Evolutionary conservation across 2,797 vertebrate species (phyloP).

Genomic region (Botia kubotai): DNA sequence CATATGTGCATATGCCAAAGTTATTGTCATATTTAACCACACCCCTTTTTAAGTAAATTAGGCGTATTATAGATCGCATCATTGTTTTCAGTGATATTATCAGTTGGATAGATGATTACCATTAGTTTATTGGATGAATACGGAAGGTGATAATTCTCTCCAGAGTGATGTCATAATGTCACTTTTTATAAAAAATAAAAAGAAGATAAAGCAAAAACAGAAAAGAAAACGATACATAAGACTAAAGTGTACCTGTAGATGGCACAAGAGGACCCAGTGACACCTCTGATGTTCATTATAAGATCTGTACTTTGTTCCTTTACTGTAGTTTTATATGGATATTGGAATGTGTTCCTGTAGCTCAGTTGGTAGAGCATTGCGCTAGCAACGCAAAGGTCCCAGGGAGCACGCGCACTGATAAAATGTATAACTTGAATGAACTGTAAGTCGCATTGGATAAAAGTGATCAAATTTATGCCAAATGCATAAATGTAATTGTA

Average conservation of each 20-base stretch:
- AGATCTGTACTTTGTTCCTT: too few species aligned
- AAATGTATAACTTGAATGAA: too few species aligned
- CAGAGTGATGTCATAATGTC: not conserved
- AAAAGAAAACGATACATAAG: not conserved
- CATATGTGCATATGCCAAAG: too few species aligned
- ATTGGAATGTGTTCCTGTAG: too few species aligned
- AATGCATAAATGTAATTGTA: not conserved
- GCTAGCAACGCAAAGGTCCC: too few species aligned
- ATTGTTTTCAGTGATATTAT: not conserved
- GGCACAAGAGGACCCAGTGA: slow-evolving; percentile 60
- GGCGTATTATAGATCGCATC: not conserved
- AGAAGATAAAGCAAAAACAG: not conserved
- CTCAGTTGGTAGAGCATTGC: too few species aligned
- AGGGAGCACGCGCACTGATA: too few species aligned
- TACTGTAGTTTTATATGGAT: not conserved
- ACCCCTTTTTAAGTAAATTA: not conserved
- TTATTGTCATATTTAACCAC: not conserved
- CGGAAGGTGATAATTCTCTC: not conserved
- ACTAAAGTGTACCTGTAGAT: slow-evolving; percentile 62
- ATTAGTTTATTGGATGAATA: not conserved
- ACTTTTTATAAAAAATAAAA: not conserved
- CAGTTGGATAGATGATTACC: not conserved
- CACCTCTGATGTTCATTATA: not conserved
- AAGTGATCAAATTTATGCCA: too few species aligned
- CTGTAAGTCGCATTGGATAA: too few species aligned